phyloP scores from a whole-genome alignment of 1,140 invertebrate species.

The Drosophila bipectinata region DNA sequence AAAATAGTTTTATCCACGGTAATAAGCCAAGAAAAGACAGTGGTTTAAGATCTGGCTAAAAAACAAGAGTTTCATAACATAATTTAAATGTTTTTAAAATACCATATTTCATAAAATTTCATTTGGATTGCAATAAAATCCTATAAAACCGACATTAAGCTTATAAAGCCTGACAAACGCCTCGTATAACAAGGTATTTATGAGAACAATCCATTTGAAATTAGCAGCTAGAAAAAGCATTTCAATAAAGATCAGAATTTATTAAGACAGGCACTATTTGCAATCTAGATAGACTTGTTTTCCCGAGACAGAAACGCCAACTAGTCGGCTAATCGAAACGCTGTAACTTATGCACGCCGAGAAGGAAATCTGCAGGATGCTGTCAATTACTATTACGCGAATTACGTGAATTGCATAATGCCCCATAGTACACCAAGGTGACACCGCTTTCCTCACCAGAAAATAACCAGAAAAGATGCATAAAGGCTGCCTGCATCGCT shows the following conservation, averaged over 20 bases:
- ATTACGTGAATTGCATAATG: conserved; percentile 54
- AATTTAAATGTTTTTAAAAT: no score
- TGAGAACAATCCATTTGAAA: conserved; percentile 9
- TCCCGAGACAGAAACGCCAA: conserved; percentile 4
- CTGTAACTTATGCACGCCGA: conserved; percentile 28
- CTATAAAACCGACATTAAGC: not conserved
- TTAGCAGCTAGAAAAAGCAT: conserved; percentile 10
- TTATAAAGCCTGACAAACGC: not conserved
- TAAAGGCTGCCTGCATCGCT: not conserved
- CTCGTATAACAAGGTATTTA: not conserved
- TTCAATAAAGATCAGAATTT: conserved; percentile 20
- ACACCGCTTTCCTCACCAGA: conserved; percentile 36
- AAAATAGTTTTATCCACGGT: not conserved
- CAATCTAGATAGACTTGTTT: conserved; percentile 28
- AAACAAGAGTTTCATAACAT: no score
- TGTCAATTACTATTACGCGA: conserved; percentile 65
- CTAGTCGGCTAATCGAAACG: conserved; percentile 20
- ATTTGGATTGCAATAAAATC: not conserved
- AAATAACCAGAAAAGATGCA: conserved; percentile 26
- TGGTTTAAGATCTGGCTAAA: no score
- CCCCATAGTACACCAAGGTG: conserved; percentile 29
- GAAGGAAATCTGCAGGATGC: conserved; percentile 58
- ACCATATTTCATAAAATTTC: no score
- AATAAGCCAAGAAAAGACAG: not conserved
- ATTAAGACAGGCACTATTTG: conserved; percentile 9